A percentile compares a stretch with the other conserved stretches of the same genome.
These are phyloP conservation scores for Eulemur coronatus DNA, from an alignment of 2,797 vertebrate species.

Conservation along the genomic window DNA sequence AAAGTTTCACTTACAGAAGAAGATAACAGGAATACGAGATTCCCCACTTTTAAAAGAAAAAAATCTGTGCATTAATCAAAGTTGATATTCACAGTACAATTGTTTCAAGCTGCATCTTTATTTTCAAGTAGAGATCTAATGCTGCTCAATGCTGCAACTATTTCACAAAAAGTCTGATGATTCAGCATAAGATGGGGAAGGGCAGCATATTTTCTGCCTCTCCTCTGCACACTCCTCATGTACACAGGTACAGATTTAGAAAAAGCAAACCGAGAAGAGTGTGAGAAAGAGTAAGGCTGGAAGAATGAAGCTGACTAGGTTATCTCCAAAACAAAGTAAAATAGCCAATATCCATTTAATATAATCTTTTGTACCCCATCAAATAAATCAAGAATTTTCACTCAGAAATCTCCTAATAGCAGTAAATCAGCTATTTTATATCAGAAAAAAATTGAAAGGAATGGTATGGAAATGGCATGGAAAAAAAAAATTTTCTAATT, in stretches of 20 bases:
- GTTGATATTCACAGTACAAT: background rate
- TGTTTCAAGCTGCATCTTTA: background rate
- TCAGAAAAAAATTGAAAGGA: background rate
- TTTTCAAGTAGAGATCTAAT: background rate
- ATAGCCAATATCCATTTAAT: background rate
- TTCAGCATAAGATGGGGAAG: accelerated
- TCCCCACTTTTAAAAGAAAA: background rate
- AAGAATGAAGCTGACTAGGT: background rate
- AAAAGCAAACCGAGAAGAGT: background rate
- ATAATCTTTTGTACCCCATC: background rate
- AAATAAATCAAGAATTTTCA: background rate
- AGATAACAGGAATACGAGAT: background rate
- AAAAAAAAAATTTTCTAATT: background rate
- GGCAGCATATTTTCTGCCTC: background rate
- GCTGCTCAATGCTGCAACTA: background rate
- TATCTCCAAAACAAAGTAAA: background rate
- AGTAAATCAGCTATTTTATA: background rate
- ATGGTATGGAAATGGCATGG: background rate
- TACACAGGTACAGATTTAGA: background rate
- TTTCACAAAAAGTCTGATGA: background rate
- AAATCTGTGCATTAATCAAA: background rate
- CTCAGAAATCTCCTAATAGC: background rate
- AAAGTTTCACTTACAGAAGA: background rate
- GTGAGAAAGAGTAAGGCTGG: background rate
- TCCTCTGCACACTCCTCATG: background rate